phyloP scores from a whole-genome alignment of 2,113 vertebrate genomes.

The Hippocampus zosterae region DNA sequence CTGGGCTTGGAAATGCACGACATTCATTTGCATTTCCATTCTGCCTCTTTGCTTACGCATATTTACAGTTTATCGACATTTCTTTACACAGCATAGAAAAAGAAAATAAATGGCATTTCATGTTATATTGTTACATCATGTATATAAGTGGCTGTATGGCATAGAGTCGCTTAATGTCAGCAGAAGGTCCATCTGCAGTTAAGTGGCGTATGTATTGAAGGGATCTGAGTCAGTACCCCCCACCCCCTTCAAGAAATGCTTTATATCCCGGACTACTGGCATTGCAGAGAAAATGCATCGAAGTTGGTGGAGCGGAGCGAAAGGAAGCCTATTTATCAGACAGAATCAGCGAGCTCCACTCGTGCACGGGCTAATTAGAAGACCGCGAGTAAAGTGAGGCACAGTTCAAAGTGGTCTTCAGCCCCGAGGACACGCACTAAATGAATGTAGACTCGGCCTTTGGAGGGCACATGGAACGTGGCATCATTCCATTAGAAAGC shows the following conservation, averaged over 20 bases:
- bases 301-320: background rate
- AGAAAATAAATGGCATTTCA: slow-evolving; percentile 56
- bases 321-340: background rate
- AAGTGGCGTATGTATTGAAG: slow-evolving; percentile 13
- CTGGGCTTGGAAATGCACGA: slow-evolving; percentile 27
- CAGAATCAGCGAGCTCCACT: background rate
- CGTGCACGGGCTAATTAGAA: background rate
- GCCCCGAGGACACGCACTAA: background rate
- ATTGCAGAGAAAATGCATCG: background rate
- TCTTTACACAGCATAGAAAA: slow-evolving; percentile 63
- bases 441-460: slow-evolving; percentile 7
- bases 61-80: slow-evolving; percentile 59
- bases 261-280: slow-evolving; percentile 1
- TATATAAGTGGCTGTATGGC: slow-evolving; percentile 30
- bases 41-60: slow-evolving; percentile 31
- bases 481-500: slow-evolving; percentile 6
- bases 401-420: background rate
- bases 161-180: background rate
- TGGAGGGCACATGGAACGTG: slow-evolving; percentile 5
- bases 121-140: slow-evolving; percentile 50
- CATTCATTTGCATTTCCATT: slow-evolving; percentile 26
- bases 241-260: slow-evolving; percentile 8
- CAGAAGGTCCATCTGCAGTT: slow-evolving; percentile 15
- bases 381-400: background rate
- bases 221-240: slow-evolving; percentile 1